phyloP scores from a whole-genome alignment of 2,113 vertebrate genomes.

The Andinoacara biseriatus region DNA sequence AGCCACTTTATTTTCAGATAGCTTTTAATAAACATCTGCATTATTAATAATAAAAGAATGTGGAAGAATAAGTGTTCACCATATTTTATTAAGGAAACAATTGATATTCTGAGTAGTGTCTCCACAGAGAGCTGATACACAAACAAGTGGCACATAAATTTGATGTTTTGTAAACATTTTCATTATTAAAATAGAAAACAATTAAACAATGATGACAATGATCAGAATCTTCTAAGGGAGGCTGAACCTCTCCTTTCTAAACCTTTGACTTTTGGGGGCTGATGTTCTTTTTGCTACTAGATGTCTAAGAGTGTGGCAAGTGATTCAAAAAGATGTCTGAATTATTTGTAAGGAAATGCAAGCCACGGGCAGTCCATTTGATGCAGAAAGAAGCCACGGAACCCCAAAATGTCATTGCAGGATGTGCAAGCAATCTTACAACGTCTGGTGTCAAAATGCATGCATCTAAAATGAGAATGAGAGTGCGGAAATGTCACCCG shows the following conservation, averaged over 20 bases:
- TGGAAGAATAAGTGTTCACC: background rate
- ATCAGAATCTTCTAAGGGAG: background rate
- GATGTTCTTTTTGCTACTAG: background rate
- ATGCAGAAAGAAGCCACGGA: background rate
- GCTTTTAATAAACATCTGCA: constrained; percentile 13
- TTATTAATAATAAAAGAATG: background rate
- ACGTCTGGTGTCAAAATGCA: background rate
- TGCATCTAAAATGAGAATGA: background rate
- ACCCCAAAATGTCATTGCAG: background rate
- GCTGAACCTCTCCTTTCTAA: background rate
- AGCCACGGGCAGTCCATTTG: background rate
- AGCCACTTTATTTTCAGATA: background rate
- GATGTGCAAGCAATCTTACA: background rate
- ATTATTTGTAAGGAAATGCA: background rate
- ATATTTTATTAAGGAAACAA: background rate
- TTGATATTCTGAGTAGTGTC: too few relatives aligned
- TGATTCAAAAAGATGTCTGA: background rate
- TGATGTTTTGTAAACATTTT: background rate
- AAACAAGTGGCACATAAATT: background rate
- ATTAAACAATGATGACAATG: background rate
- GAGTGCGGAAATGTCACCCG: background rate
- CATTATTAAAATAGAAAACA: background rate
- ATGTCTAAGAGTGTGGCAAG: background rate
- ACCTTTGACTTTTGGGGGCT: background rate
- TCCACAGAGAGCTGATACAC: background rate